Evolutionary conservation across 92 coral and sea anemone species (phyloP).

Genomic region (Muricea muricata): DNA sequence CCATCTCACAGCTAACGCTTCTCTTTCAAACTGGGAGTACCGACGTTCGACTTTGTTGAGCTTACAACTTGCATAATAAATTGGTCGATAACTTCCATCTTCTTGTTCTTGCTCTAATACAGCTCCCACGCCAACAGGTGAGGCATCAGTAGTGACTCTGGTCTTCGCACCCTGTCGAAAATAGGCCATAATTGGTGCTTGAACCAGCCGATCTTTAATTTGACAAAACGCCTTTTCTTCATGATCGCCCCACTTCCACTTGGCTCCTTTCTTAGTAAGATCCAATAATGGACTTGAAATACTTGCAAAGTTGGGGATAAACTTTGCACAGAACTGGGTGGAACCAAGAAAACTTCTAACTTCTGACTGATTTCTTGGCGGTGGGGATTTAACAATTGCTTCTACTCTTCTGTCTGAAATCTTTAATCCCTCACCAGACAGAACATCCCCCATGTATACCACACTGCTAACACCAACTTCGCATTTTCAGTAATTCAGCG

Average conservation of each 20-base stretch:
- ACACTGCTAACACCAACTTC: slow-evolving; percentile 40
- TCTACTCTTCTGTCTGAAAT: slow-evolving; percentile 25
- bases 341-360: slow-evolving; percentile 65
- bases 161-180: slow-evolving; percentile 60
- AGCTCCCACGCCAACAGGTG: no score
- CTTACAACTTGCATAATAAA: not conserved
- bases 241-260: slow-evolving; percentile 50
- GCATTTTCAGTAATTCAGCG: slow-evolving; percentile 61
- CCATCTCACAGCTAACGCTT: no score
- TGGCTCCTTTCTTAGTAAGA: slow-evolving; percentile 37
- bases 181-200: slow-evolving; percentile 71
- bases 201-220: slow-evolving; percentile 45
- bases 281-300: slow-evolving; percentile 68
- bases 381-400: slow-evolving; percentile 48
- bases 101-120: slow-evolving; percentile 58
- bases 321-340: slow-evolving; percentile 66
- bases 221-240: slow-evolving; percentile 54
- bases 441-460: slow-evolving; percentile 60
- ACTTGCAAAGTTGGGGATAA: slow-evolving; percentile 70
- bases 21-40: no score
- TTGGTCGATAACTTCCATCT: not conserved
- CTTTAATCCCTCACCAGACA: slow-evolving; percentile 47
- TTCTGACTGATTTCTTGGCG: slow-evolving; percentile 50
- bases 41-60: slow-evolving; percentile 3
- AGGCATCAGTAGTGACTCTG: slow-evolving; percentile 73